Evolutionary conservation across 2,888 invertebrate species (phyloP).

Genomic region (Parascotia fuliginaria): DNA sequence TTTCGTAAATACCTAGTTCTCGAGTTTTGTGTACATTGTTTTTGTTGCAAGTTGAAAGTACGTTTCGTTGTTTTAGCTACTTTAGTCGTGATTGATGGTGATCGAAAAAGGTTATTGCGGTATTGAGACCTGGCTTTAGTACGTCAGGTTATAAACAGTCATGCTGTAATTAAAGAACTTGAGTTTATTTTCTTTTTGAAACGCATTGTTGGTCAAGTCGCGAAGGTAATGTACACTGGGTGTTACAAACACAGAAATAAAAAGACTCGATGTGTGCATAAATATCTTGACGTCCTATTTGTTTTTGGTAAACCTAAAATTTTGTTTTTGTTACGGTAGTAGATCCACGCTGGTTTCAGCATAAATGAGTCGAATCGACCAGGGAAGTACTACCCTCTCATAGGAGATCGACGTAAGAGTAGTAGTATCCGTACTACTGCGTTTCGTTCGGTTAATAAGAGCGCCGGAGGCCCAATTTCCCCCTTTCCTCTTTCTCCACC

Average conservation of each 20-base stretch:
- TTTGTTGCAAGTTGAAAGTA: background rate
- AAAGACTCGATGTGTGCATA: background rate
- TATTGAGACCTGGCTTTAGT: conserved; percentile 7
- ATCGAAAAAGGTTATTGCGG: conserved; percentile 8
- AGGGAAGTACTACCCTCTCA: no score
- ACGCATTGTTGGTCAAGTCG: conserved; percentile 7
- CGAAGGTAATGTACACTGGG: conserved; percentile 4
- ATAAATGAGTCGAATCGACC: no score
- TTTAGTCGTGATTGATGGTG: conserved; percentile 7
- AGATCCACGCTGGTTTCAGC: no score
- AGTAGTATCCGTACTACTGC: no score
- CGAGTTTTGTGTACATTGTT: background rate
- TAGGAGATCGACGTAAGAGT: no score
- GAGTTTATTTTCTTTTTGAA: conserved; percentile 10
- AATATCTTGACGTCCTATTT: background rate
- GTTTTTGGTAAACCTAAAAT: no score
- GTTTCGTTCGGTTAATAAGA: no score
- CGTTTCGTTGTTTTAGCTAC: conserved; percentile 3
- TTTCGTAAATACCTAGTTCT: no score
- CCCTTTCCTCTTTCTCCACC: no score
- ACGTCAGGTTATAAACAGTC: conserved; percentile 10
- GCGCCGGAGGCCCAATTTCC: no score
- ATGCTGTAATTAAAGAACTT: conserved; percentile 13
- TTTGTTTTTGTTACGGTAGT: no score
- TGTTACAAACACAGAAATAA: conserved; percentile 2